Base-by-base conservation (phyloP, 2,113 vertebrate genomes). In the Hypocryptadius cinnamomeus region DNA sequence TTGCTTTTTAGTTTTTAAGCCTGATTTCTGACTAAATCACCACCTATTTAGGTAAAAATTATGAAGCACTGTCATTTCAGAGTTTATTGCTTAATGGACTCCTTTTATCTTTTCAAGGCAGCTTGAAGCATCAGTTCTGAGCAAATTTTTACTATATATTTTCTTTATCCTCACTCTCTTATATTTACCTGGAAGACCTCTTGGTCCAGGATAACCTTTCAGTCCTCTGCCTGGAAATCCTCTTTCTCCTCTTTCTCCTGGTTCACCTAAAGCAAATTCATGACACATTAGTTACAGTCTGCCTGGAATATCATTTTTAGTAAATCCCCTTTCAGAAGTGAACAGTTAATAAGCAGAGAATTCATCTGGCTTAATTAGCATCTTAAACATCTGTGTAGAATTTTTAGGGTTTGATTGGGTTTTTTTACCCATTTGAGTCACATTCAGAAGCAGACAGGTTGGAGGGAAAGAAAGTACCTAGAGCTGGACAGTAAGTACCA, bases 171-270 rank as follows among this genome's bases (percentile, higher is more conserved):
- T 65, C 61, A 56, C 7, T 14, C 54, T 51, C 37, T 28, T 54
- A 42, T 93, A 92, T 85, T 97, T 97, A 99, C 99, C 99, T 97
- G 98, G 98, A 76, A 99, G 98, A 84, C 99, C 99, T 76, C 97
- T 97, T 71, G 98, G 96, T 96, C 99, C 99, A 15, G 98, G 98
- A 70, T 98, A 94, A 87, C 99, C 99, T 98, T 99, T 99, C 16
- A 97, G 94, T 86, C 99, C 99, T 97, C 99, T 97, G 71, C 97
- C 98, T 76, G 98, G 98, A 54, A 98, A 97, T 48, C 99, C 99
- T 97, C 98, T 98, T 35, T 98, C 98, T 35, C 99, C 99, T 92
- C 98, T 98, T 97, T 99, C 99, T 95, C 99, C 99, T 94, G 98
- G 85, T 94, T 99, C 99, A 98, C 99, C 99, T 99, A 96, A 82